phyloP scores from a whole-genome alignment of 2,113 vertebrate genomes.

The Nettapus auritus region DNA sequence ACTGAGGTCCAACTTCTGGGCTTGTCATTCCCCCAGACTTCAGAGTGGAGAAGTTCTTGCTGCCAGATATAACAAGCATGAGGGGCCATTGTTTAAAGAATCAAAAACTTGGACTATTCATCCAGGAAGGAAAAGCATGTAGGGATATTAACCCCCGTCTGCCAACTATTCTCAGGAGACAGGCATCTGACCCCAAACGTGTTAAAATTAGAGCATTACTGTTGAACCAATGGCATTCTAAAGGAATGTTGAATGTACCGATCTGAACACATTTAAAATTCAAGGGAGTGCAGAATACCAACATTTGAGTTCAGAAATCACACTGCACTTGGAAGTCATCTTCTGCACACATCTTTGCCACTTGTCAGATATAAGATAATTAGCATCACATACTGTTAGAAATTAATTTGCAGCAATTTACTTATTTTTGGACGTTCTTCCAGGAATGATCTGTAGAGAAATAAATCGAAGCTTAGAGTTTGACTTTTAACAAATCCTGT shows the following conservation, averaged over 20 bases:
- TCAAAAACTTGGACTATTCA: constrained; percentile 32
- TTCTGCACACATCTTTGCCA: neutral
- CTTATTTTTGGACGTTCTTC: neutral
- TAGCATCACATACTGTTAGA: neutral
- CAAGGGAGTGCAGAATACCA: neutral
- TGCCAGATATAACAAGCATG: constrained; percentile 50
- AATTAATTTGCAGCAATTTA: neutral
- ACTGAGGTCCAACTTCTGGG: constrained; percentile 29
- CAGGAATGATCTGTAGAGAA: neutral
- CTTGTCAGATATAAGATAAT: neutral
- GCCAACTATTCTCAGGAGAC: neutral
- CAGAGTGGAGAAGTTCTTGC: constrained; percentile 30
- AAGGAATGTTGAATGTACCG: neutral
- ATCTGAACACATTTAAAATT: neutral
- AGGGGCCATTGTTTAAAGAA: constrained; percentile 50
- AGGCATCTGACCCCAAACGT: neutral
- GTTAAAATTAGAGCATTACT: neutral
- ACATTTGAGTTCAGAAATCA: neutral
- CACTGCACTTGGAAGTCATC: neutral
- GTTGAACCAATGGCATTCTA: neutral
- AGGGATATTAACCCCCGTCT: neutral
- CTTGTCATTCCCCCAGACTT: constrained; percentile 37
- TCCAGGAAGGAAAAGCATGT: constrained; percentile 48
- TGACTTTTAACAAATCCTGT: neutral
- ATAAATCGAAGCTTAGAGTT: neutral